Conservation (phyloP, 2,113 vertebrate genomes). For the Sapayoa aenigma region DNA sequence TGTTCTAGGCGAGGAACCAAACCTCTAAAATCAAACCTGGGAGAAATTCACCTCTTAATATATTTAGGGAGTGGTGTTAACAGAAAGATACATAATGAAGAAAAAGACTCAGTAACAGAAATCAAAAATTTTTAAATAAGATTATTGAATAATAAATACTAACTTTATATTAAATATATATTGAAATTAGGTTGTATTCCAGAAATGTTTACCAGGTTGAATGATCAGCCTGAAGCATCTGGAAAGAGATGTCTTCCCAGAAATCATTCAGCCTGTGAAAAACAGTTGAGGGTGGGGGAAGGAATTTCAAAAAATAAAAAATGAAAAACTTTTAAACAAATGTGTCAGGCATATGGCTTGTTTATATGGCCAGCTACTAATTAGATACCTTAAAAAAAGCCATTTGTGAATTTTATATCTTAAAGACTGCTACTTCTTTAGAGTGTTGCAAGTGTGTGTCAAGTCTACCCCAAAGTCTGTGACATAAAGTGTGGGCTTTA, state of each 20-base stretch:
- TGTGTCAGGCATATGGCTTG: neutral
- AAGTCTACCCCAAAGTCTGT: neutral
- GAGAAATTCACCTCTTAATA: neutral
- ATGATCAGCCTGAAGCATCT: neutral
- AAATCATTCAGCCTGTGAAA: neutral
- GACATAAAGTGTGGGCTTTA: neutral
- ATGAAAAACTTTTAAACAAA: neutral
- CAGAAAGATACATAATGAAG: neutral
- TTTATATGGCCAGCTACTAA: neutral
- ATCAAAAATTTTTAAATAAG: neutral
- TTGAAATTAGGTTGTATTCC: neutral
- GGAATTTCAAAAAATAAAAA: neutral
- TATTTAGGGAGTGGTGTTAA: neutral
- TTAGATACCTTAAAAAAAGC: neutral
- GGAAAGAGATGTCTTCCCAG: neutral
- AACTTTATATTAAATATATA: too few relatives aligned
- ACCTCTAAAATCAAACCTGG: neutral
- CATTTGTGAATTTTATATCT: neutral
- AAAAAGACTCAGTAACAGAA: neutral
- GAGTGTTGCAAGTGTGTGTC: neutral
- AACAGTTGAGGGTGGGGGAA: accelerated
- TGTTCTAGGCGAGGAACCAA: neutral
- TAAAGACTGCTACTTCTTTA: neutral
- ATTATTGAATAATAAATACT: neutral
- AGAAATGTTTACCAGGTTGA: neutral